phyloP scores from a whole-genome alignment of 2,888 invertebrate species.

The Mythimna pallens region DNA sequence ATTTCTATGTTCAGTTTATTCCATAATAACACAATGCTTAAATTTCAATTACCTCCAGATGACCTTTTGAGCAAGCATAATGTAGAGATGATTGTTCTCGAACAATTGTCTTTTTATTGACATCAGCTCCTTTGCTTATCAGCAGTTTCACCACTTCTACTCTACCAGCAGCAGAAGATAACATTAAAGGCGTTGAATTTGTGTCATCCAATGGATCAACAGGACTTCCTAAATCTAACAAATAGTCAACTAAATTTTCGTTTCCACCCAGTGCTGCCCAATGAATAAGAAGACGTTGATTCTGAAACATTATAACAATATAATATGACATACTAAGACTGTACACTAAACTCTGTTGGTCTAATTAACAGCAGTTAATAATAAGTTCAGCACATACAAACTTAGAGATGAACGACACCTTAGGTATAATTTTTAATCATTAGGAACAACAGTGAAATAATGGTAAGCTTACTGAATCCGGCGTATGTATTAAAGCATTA shows the following conservation, averaged over 20 bases:
- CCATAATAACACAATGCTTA: background rate
- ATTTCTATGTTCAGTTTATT: background rate
- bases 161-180: slow-evolving; percentile 95
- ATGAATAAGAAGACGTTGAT: slow-evolving; percentile 93
- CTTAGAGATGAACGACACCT: background rate
- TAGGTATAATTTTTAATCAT: no score
- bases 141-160: slow-evolving; percentile 92
- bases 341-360: background rate
- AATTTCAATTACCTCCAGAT: slow-evolving; percentile 90
- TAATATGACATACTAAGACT: background rate
- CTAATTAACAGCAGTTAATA: background rate
- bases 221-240: slow-evolving; percentile 92
- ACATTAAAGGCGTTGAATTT: slow-evolving; percentile 94
- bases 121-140: slow-evolving; percentile 92
- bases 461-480: slow-evolving; percentile 77
- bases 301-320: slow-evolving; percentile 85
- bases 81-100: slow-evolving; percentile 95
- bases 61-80: slow-evolving; percentile 96
- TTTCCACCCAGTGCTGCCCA: slow-evolving; percentile 96
- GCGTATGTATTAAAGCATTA: slow-evolving; percentile 70
- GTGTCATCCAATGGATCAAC: slow-evolving; percentile 94
- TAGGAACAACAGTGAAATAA: background rate
- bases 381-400: background rate
- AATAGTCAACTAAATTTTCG: slow-evolving; percentile 92
- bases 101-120: slow-evolving; percentile 92